Conservation (phyloP, 2,113 vertebrate species). For the Panthera tigris region DNA sequence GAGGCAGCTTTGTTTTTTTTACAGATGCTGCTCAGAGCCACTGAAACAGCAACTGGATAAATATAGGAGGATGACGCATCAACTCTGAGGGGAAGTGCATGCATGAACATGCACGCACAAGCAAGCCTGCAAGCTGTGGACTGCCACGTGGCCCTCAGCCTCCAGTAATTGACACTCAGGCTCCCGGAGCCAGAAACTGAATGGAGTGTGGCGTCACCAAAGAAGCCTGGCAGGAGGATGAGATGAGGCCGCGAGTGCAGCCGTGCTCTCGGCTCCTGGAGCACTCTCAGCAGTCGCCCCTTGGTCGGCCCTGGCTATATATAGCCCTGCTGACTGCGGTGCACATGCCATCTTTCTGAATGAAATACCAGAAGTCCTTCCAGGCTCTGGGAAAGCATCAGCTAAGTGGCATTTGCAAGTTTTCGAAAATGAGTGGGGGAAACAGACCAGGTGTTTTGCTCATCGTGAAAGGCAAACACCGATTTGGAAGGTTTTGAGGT, state of each 20-base stretch:
- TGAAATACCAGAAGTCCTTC: slow-evolving; percentile 59
- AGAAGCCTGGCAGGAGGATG: slow-evolving; percentile 32
- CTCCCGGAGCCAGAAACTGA: background rate
- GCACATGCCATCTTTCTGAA: slow-evolving; percentile 8
- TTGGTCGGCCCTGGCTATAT: background rate
- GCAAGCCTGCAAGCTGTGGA: background rate
- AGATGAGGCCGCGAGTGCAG: background rate
- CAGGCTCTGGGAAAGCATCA: slow-evolving; percentile 10
- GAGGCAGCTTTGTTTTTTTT: slow-evolving; percentile 54
- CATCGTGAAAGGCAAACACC: slow-evolving; percentile 48
- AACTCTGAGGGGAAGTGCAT: background rate
- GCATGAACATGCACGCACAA: background rate
- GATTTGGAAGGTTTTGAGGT: slow-evolving; percentile 62
- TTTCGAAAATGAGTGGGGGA: slow-evolving; percentile 52
- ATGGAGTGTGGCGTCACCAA: background rate
- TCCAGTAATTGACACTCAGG: background rate
- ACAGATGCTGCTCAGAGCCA: slow-evolving; percentile 50
- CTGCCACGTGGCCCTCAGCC: slow-evolving; percentile 26
- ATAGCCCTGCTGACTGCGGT: background rate
- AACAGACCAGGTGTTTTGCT: slow-evolving; percentile 67
- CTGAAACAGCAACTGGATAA: slow-evolving; percentile 65
- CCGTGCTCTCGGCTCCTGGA: background rate
- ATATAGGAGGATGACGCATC: slow-evolving; percentile 59
- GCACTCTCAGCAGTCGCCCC: background rate
- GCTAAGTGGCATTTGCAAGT: slow-evolving; percentile 50